These are phyloP conservation scores for Stigmatopora argus DNA, from an alignment of 2,113 vertebrate species.

Conservation along the genomic window DNA sequence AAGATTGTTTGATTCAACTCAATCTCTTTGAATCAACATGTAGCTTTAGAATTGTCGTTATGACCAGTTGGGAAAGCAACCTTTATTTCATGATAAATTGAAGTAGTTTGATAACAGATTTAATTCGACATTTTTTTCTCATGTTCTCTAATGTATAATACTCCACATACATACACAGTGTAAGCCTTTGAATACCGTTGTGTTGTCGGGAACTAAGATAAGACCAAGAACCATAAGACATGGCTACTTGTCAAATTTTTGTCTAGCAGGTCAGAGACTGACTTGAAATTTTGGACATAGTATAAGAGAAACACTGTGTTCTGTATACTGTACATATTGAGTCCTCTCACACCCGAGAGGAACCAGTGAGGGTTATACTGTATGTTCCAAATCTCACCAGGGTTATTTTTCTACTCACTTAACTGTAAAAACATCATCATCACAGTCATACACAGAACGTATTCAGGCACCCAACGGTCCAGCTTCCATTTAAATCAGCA, in stretches of 20 bases:
- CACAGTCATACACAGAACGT: slow-evolving; percentile 22
- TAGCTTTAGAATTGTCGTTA: neutral
- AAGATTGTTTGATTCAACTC: neutral
- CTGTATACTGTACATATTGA: slow-evolving; percentile 32
- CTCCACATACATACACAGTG: neutral
- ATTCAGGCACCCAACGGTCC: slow-evolving; percentile 2
- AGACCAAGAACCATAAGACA: too few species aligned
- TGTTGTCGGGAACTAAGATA: too few species aligned
- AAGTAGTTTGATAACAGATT: neutral
- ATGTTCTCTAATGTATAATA: neutral
- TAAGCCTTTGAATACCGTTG: too few species aligned
- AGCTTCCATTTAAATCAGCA: slow-evolving; percentile 25
- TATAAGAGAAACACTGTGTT: slow-evolving; percentile 38
- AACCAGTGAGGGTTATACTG: slow-evolving; percentile 17
- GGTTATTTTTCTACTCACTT: slow-evolving; percentile 26
- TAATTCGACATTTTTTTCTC: neutral
- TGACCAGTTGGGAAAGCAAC: neutral
- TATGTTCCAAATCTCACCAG: neutral
- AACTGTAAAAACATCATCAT: slow-evolving; percentile 22
- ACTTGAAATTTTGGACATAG: slow-evolving; percentile 18
- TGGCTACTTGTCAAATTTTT: neutral
- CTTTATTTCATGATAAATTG: slow-evolving; percentile 15
- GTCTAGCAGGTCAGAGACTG: slow-evolving; percentile 8
- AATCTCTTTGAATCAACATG: neutral
- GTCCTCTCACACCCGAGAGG: slow-evolving; percentile 22